Conservation (phyloP, 1,140 invertebrate genomes). For the Venturia canescens region DNA sequence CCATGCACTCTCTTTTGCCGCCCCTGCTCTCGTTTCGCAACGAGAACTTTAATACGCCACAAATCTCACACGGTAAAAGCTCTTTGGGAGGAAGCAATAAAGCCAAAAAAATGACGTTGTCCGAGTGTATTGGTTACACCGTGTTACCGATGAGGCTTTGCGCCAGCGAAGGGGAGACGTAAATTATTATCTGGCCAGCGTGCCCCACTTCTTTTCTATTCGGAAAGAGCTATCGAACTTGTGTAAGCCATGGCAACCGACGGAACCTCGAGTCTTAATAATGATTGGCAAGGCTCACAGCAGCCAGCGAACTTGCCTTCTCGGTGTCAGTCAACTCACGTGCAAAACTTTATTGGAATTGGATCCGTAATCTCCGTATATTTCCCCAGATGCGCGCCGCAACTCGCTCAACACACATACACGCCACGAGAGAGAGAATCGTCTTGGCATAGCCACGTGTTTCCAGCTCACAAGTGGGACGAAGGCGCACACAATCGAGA, state of each 20-base stretch:
- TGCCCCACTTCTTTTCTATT: conserved; percentile 38
- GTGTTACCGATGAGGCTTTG: neutral
- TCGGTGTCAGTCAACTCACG: conserved; percentile 70
- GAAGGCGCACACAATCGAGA: too few species aligned
- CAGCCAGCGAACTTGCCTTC: conserved; percentile 10
- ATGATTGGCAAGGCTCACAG: conserved; percentile 66
- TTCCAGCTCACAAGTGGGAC: conserved; percentile 37
- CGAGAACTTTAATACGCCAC: neutral
- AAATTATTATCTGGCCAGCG: conserved; percentile 35
- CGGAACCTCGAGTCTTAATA: conserved; percentile 65
- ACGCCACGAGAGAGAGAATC: conserved; percentile 51
- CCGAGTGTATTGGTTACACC: neutral
- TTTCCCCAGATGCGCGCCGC: conserved; percentile 68
- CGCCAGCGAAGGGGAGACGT: neutral
- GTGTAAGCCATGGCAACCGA: conserved; percentile 29
- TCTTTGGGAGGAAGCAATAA: neutral
- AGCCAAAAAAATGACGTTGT: neutral
- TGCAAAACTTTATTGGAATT: conserved; percentile 74
- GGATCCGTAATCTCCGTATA: conserved; percentile 73
- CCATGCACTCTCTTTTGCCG: neutral
- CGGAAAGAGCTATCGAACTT: conserved; percentile 45
- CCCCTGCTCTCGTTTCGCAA: neutral
- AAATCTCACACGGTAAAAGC: neutral
- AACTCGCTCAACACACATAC: neutral
- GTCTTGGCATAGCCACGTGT: neutral